A percentile compares a stretch with the other conserved stretches of the same genome.
phyloP scores from a whole-genome alignment of 1,140 invertebrate species.

The Zophobas atratus region DNA sequence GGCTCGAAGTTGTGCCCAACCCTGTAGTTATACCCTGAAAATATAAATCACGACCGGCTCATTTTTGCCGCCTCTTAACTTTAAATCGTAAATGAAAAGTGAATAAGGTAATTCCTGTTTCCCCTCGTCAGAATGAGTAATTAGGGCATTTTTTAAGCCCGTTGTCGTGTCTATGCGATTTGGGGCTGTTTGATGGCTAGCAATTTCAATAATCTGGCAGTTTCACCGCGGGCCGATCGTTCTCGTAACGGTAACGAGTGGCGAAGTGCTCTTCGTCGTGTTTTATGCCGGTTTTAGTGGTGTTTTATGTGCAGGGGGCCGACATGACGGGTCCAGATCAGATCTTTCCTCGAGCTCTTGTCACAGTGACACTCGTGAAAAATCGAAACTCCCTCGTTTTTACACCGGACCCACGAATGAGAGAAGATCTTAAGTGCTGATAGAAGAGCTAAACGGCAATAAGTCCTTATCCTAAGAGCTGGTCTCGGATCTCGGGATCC shows the following conservation, averaged over 20 bases:
- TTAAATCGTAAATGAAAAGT: no score
- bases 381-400: slow-evolving; percentile 57
- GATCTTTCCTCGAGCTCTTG: slow-evolving; percentile 57
- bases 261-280: slow-evolving; percentile 48
- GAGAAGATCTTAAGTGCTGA: slow-evolving; percentile 47
- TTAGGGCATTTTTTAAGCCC: slow-evolving; percentile 28
- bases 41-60: no score
- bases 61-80: no score
- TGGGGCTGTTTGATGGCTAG: slow-evolving; percentile 34
- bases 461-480: slow-evolving; percentile 48
- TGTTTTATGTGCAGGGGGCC: slow-evolving; percentile 51
- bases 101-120: no score
- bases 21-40: no score
- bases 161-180: slow-evolving; percentile 26
- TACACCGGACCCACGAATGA: slow-evolving; percentile 46
- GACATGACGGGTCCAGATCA: slow-evolving; percentile 59
- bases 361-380: slow-evolving; percentile 60
- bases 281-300: slow-evolving; percentile 48
- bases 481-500: slow-evolving; percentile 47
- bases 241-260: slow-evolving; percentile 45
- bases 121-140: slow-evolving; percentile 14
- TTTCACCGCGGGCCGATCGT: slow-evolving; percentile 46
- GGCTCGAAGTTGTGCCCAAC: no score
- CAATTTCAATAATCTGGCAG: slow-evolving; percentile 51
- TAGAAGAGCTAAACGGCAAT: slow-evolving; percentile 53